Conservation (phyloP, 2,797 vertebrate genomes). For the Hippocampus kuda region DNA sequence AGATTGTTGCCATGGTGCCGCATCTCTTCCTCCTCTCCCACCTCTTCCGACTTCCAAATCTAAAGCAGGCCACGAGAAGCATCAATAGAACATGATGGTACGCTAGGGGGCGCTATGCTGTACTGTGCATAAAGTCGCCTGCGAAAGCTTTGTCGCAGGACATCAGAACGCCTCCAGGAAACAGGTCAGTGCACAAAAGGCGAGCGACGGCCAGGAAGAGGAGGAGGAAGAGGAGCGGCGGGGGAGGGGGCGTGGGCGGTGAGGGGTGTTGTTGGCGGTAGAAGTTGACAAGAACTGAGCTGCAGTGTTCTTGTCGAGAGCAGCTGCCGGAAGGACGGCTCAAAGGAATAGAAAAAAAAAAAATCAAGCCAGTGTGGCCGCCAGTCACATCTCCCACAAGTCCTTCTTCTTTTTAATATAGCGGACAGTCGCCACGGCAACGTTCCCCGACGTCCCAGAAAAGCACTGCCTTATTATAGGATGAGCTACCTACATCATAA, state of each 20-base stretch:
- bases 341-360: slow-evolving; percentile 38
- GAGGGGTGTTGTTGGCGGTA: slow-evolving; percentile 16
- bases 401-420: slow-evolving; percentile 12
- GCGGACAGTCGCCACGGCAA: neutral
- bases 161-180: slow-evolving; percentile 52
- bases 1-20: neutral
- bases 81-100: neutral
- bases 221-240: slow-evolving; percentile 19
- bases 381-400: slow-evolving; percentile 34
- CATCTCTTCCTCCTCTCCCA: neutral
- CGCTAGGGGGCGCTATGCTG: neutral
- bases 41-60: neutral
- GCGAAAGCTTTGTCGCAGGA: slow-evolving; percentile 3
- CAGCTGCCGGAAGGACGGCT: slow-evolving; percentile 62
- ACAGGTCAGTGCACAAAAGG: slow-evolving; percentile 57
- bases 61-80: neutral
- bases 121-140: neutral
- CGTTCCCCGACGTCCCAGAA: neutral
- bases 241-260: neutral
- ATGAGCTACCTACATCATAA: neutral
- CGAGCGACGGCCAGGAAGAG: slow-evolving; percentile 18
- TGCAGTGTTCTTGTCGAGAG: slow-evolving; percentile 49
- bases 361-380: slow-evolving; percentile 30
- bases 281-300: slow-evolving; percentile 57
- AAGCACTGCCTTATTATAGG: neutral